These are phyloP conservation scores for Spilogale gracilis DNA, from an alignment of 2,113 vertebrate species.

Conservation along the genomic window DNA sequence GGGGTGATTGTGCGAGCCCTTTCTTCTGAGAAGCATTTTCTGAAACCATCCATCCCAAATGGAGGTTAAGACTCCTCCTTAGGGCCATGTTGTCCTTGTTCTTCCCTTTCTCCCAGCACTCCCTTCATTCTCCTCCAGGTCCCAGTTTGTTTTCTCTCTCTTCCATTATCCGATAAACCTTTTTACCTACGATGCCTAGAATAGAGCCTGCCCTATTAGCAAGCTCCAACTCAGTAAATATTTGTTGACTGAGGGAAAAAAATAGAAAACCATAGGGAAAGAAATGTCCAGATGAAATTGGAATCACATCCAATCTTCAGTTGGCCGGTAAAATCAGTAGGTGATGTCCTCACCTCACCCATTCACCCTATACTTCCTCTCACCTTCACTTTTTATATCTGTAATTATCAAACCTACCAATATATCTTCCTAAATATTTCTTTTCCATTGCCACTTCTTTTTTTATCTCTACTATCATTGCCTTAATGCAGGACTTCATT, in stretches of 20 bases:
- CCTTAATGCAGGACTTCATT: slow-evolving; percentile 59
- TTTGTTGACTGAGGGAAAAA: not conserved
- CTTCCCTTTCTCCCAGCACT: not conserved
- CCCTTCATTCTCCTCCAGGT: not conserved
- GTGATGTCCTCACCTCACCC: not conserved
- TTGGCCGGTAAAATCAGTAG: not conserved
- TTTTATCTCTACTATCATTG: slow-evolving; percentile 12
- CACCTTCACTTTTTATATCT: not conserved
- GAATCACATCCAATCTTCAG: not conserved
- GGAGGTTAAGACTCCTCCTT: not conserved
- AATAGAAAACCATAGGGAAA: not conserved
- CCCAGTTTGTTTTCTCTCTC: not conserved
- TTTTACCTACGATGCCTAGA: not conserved
- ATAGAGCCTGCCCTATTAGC: not conserved
- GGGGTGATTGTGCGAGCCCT: not conserved
- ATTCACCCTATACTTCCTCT: not conserved
- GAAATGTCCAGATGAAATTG: not conserved
- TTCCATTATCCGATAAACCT: not conserved
- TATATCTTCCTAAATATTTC: slow-evolving; percentile 32
- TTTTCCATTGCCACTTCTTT: not conserved
- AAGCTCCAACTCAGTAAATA: not conserved
- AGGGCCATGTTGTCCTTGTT: not conserved
- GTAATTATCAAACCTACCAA: slow-evolving; percentile 18
- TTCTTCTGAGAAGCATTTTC: not conserved
- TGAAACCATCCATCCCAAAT: not conserved